These are phyloP conservation scores for Trilocha varians DNA, from an alignment of 2,888 invertebrate genomes.

Conservation along the genomic window DNA sequence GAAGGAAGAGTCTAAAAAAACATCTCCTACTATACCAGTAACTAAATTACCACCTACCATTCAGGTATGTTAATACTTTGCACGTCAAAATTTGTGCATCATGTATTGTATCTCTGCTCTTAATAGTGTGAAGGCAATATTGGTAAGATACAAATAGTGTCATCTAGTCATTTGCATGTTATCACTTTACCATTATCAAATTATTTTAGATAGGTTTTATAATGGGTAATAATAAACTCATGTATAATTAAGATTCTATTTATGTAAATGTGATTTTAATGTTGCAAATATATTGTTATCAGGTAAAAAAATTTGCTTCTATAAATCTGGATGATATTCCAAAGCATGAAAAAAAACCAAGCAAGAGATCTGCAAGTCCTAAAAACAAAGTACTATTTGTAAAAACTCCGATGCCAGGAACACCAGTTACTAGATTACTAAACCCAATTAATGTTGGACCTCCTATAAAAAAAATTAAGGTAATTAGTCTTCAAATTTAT, in stretches of 20 bases:
- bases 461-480: constrained; percentile 45
- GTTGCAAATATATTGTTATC: constrained; percentile 8
- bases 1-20: constrained; percentile 26
- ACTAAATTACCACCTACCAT: constrained; percentile 55
- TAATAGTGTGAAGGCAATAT: no score
- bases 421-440: constrained; percentile 23
- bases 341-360: constrained; percentile 40
- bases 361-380: constrained; percentile 49
- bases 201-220: no score
- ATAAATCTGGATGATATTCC: constrained; percentile 37
- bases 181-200: no score
- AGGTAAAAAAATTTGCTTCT: constrained; percentile 67
- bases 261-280: neutral
- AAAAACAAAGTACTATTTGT: constrained; percentile 34
- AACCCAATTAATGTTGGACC: constrained; percentile 24
- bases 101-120: no score
- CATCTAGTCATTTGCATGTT: no score
- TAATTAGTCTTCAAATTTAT: constrained; percentile 19
- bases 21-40: constrained; percentile 24
- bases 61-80: no score
- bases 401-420: constrained; percentile 40
- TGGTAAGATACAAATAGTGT: no score
- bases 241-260: no score
- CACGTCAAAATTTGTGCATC: no score
- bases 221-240: no score